Base-by-base conservation (phyloP, 2,113 vertebrate genomes). In the Myrmophylax atrothorax region DNA sequence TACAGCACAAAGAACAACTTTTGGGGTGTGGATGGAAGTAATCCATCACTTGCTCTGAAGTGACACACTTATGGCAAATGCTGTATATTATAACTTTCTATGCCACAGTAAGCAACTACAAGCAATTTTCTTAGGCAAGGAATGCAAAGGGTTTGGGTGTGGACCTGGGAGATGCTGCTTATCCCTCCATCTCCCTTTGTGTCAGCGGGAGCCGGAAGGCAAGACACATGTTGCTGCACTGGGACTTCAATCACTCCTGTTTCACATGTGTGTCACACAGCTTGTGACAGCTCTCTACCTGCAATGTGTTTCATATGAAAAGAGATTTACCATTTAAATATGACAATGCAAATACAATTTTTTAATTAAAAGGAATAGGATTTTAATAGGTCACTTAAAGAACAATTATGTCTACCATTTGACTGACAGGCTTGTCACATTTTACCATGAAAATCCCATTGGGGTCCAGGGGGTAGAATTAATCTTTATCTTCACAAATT, bases 1-100 rank as follows among this genome's bases (percentile, higher is more conserved):
- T 87, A 82, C 59, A 93, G 67, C 77, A 76, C 69, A 92, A 84
- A 89, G 87, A 77, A 86, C 0, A 42, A 80, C 67, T 88, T 74
- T 49, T 91, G 91, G 92, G 91, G 94, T 91, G 92, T 95, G 93
- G 93, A 94, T 94, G 93, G 64, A 93, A 22, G 1, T 81, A 95
- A 95, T 94, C 85, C 92, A 94, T 94, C 95, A 95, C 87, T 64
- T 81, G 40, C 93, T 96, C 89, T 62, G 37, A 89, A 83, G 92
- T 94, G 93, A 95, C 96, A 95, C 75, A 69, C 84, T 95, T 91
- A 95, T 5, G 87, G 88, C 81, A 96, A 95, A 89, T 67, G 83
- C 62, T n/a, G n/a, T 10, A 44, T 53, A 44, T 44, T 88, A 28
- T 52, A 76, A 88, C 83, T 84, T 93, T 91, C 92, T 92, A 46